Conservation (phyloP, 2,113 vertebrate genomes). For the Chitala chitala region DNA sequence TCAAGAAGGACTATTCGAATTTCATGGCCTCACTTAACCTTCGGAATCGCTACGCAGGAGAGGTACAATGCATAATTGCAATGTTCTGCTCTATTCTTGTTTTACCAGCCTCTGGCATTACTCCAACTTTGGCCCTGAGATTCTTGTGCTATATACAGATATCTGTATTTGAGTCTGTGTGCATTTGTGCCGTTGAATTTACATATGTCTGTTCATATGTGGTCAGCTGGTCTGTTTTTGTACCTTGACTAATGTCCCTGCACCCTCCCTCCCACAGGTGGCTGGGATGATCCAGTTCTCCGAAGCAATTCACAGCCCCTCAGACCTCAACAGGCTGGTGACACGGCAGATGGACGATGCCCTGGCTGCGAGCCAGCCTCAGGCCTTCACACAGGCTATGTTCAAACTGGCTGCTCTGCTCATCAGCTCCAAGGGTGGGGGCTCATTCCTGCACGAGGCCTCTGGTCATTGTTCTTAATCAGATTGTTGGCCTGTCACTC, state of each 20-base stretch:
- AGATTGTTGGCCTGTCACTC: neutral
- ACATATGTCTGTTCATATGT: neutral
- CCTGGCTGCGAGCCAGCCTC: constrained; percentile 65
- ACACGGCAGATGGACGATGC: constrained; percentile 79
- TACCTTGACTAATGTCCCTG: too few relatives aligned
- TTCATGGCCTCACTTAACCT: constrained; percentile 97
- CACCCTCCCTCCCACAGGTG: constrained; percentile 61
- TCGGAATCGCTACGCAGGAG: constrained; percentile 92
- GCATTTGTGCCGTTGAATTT: too few relatives aligned
- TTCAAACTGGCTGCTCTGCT: constrained; percentile 93
- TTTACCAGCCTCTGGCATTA: neutral
- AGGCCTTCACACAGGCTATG: constrained; percentile 89
- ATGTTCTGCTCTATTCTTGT: neutral
- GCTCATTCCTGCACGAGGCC: neutral
- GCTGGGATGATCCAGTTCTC: constrained; percentile 93
- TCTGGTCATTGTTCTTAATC: neutral
- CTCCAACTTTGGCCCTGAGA: too few relatives aligned
- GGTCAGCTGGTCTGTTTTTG: neutral
- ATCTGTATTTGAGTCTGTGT: too few relatives aligned
- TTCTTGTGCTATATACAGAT: too few relatives aligned
- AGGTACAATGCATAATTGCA: constrained; percentile 55
- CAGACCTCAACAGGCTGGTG: constrained; percentile 85
- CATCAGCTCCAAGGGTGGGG: constrained; percentile 84
- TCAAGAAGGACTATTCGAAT: constrained; percentile 96
- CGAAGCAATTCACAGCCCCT: constrained; percentile 72